A percentile compares a stretch with the other conserved stretches of the same genome.
Evolutionary conservation across 2,113 vertebrate genomes (phyloP).

Genomic region (Nansenia antarctica): DNA sequence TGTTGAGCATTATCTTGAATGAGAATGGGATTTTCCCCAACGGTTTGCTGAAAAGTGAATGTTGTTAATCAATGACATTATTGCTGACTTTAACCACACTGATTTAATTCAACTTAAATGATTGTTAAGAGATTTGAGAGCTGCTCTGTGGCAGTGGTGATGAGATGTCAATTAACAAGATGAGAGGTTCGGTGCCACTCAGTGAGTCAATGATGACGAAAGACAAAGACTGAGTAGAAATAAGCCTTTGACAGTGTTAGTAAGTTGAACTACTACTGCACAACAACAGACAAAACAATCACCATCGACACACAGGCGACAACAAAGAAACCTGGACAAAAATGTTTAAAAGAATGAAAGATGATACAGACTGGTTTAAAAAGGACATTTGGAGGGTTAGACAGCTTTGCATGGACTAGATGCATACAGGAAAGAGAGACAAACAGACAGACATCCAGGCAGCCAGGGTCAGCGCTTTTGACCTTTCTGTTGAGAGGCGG

Average conservation of each 20-base stretch:
- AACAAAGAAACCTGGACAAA: conserved; percentile 23
- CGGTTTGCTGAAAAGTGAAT: background rate
- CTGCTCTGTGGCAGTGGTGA: background rate
- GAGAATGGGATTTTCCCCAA: background rate
- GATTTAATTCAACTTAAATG: too few species aligned
- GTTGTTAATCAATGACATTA: conserved; percentile 11
- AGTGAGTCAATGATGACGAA: background rate
- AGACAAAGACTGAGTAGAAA: background rate
- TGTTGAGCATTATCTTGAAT: background rate
- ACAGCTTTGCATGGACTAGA: conserved; percentile 16
- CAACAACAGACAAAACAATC: conserved; percentile 5
- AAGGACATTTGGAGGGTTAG: conserved; percentile 45
- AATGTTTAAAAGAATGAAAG: conserved; percentile 14
- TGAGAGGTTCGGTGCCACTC: background rate
- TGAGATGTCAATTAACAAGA: background rate
- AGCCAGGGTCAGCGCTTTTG: conserved; percentile 15
- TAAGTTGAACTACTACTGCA: too few species aligned
- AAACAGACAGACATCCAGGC: conserved; percentile 21
- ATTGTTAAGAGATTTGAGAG: background rate
- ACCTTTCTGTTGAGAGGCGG: conserved; percentile 10
- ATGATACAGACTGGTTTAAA: background rate
- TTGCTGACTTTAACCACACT: background rate
- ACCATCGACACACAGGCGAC: background rate
- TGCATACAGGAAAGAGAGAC: conserved; percentile 7
- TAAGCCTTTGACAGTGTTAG: background rate